Percentiles rank a stretch among this genome's conserved stretches.
phyloP scores from a whole-genome alignment of 2,797 vertebrate species.

The Corythornis leucogaster region DNA sequence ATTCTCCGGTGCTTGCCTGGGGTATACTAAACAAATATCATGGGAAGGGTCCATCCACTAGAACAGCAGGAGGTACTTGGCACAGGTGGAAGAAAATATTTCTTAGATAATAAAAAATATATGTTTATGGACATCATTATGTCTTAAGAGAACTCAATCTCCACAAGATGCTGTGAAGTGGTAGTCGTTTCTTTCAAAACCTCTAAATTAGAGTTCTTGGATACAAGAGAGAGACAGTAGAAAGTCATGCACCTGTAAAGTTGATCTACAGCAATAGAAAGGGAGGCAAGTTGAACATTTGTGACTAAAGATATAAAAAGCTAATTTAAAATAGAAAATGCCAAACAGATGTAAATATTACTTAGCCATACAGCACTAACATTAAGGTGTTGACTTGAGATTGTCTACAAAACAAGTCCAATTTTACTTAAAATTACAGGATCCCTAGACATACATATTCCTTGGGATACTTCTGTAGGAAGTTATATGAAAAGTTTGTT shows the following conservation, averaged over 20 bases:
- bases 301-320: neutral
- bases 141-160: neutral
- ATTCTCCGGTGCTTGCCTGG: fast-evolving
- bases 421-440: neutral
- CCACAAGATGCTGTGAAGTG: neutral
- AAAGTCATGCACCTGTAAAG: neutral
- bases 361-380: neutral
- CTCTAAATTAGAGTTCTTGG: neutral
- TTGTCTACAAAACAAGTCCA: neutral
- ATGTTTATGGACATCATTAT: neutral
- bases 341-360: neutral
- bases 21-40: neutral
- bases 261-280: neutral
- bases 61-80: neutral
- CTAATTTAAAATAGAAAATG: neutral
- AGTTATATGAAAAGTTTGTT: neutral
- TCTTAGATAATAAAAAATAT: neutral
- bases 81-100: neutral
- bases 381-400: neutral
- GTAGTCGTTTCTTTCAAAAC: neutral
- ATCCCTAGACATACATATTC: neutral
- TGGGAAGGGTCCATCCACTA: fast-evolving
- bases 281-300: neutral
- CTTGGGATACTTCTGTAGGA: neutral
- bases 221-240: neutral